Evolutionary conservation across 2,888 invertebrate species (phyloP).

Genomic region (Julus scandinavius): DNA sequence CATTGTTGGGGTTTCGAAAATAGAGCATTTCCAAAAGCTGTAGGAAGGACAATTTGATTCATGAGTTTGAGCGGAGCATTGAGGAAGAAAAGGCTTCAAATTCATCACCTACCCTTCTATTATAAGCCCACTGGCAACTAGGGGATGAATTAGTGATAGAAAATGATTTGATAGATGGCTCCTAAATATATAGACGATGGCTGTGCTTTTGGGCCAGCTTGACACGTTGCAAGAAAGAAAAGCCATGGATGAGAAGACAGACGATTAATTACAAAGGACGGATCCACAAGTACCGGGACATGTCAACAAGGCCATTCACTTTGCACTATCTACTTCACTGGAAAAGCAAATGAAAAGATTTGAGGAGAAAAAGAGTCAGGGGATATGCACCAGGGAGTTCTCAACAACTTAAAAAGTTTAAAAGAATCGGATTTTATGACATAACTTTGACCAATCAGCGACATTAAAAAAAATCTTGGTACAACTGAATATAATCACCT

Average conservation of each 20-base stretch:
- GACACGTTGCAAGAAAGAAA: constrained; percentile 39
- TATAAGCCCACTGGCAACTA: constrained; percentile 22
- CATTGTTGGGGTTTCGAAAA: background rate
- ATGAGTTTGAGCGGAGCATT: constrained; percentile 9
- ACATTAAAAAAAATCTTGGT: no score
- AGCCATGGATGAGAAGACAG: constrained; percentile 39
- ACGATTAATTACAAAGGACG: constrained; percentile 36
- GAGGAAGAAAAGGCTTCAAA: constrained; percentile 42
- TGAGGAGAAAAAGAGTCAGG: background rate
- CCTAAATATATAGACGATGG: constrained; percentile 42
- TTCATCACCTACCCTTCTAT: constrained; percentile 26
- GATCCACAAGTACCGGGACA: constrained; percentile 37
- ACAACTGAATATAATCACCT: no score
- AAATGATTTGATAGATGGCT: constrained; percentile 42
- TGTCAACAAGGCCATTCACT: constrained; percentile 33
- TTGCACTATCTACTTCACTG: background rate
- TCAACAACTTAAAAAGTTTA: background rate
- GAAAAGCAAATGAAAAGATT: background rate
- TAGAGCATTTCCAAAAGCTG: constrained; percentile 22
- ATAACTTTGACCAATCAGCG: background rate
- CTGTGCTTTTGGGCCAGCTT: constrained; percentile 16
- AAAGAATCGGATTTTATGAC: background rate
- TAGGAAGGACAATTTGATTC: constrained; percentile 25
- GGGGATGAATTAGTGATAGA: constrained; percentile 38
- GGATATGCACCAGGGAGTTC: background rate